These are phyloP conservation scores for Propithecus deckenii DNA, from an alignment of 2,797 vertebrate species.

Conservation along the genomic window DNA sequence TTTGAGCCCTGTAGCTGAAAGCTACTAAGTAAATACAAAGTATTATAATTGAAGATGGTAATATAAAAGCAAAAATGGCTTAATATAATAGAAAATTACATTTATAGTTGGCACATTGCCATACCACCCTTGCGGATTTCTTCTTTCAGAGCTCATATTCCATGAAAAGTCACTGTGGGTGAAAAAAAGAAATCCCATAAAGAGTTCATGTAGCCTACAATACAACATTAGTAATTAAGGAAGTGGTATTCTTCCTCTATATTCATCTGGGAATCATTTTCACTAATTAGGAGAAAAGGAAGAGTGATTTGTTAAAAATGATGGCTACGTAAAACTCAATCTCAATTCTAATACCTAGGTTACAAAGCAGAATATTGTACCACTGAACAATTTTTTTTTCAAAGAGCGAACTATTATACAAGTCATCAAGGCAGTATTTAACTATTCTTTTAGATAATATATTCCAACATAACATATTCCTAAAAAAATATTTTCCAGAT, in stretches of 20 bases:
- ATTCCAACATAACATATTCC: background rate
- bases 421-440: background rate
- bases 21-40: slow-evolving; percentile 15
- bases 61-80: slow-evolving; percentile 27
- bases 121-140: background rate
- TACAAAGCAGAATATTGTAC: background rate
- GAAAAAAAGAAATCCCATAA: background rate
- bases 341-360: slow-evolving; percentile 3
- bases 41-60: background rate
- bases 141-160: slow-evolving; percentile 5
- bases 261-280: slow-evolving; percentile 41
- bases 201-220: slow-evolving; percentile 22
- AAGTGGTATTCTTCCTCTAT: slow-evolving; percentile 19
- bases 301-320: background rate
- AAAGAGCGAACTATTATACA: background rate
- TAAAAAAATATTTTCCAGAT: slow-evolving; percentile 41
- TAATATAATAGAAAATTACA: slow-evolving; percentile 44
- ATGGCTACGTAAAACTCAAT: background rate
- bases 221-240: slow-evolving; percentile 32
- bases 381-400: background rate
- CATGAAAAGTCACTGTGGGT: background rate
- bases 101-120: background rate
- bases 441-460: background rate
- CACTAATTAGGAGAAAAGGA: slow-evolving; percentile 51
- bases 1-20: background rate